These are phyloP conservation scores for Tricholaema leucomelas DNA, from an alignment of 2,113 vertebrate species.

Conservation along the genomic window DNA sequence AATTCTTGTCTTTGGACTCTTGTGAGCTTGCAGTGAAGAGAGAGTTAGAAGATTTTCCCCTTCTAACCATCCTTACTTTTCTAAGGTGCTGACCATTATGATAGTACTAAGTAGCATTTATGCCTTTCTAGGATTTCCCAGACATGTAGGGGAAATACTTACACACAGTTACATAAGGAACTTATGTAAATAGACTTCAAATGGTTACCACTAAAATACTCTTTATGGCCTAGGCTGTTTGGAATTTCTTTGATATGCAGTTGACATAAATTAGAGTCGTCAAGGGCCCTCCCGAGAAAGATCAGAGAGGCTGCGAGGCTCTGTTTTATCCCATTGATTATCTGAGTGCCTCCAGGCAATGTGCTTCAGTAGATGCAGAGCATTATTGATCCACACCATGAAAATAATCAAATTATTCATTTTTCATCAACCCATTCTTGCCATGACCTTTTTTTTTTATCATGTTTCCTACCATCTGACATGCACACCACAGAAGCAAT, in stretches of 20 bases:
- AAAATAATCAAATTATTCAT: conserved; percentile 90
- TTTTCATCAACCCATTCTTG: conserved; percentile 76
- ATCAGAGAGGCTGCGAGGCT: conserved; percentile 80
- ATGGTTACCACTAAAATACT: conserved; percentile 71
- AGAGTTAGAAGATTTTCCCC: background rate
- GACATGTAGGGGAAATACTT: background rate
- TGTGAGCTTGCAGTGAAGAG: background rate
- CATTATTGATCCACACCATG: conserved; percentile 84
- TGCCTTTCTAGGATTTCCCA: background rate
- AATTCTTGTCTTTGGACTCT: conserved; percentile 52
- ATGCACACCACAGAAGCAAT: conserved; percentile 36
- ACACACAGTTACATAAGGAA: conserved; percentile 49
- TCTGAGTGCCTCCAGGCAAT: conserved; percentile 79
- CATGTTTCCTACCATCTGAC: conserved; percentile 37
- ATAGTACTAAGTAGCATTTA: background rate
- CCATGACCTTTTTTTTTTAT: conserved; percentile 64
- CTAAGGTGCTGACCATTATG: background rate
- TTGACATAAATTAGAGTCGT: conserved; percentile 88
- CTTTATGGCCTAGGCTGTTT: conserved; percentile 76
- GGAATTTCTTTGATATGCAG: conserved; percentile 90
- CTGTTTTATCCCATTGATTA: conserved; percentile 85
- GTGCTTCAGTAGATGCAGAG: conserved; percentile 70
- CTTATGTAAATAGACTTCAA: conserved; percentile 73
- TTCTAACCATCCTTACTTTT: background rate
- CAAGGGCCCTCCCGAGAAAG: conserved; percentile 79